Percentiles rank a stretch among this genome's conserved stretches.
Evolutionary conservation across 2,113 vertebrate species (phyloP).

Genomic region (Micronycteris hirsuta): DNA sequence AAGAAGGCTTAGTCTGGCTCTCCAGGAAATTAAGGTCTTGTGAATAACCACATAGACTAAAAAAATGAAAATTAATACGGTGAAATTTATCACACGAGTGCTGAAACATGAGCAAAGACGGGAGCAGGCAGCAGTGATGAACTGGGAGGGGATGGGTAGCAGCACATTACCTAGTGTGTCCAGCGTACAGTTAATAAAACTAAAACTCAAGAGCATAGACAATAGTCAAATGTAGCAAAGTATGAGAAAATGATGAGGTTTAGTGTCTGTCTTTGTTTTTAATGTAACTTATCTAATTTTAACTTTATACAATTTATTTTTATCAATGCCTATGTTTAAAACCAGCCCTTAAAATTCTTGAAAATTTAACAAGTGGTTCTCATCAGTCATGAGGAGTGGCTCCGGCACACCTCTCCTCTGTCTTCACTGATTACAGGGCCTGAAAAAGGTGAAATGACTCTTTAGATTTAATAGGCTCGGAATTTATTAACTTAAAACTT

Average conservation of each 20-base stretch:
- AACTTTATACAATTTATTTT: background rate
- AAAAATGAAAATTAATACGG: background rate
- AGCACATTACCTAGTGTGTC: fast-evolving
- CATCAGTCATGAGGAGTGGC: background rate
- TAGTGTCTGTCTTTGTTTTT: background rate
- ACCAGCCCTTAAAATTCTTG: background rate
- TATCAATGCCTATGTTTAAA: background rate
- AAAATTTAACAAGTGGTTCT: background rate
- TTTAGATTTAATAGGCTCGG: background rate
- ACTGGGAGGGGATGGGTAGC: too few relatives aligned
- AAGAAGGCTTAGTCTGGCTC: background rate
- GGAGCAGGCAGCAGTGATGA: background rate
- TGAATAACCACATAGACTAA: background rate
- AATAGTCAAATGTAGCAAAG: too few relatives aligned
- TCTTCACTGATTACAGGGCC: background rate
- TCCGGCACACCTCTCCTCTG: background rate
- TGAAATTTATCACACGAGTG: background rate
- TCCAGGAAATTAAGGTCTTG: background rate
- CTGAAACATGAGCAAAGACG: background rate
- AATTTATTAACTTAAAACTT: background rate
- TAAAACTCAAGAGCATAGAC: background rate
- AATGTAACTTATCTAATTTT: background rate
- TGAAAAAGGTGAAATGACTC: background rate
- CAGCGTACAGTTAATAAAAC: background rate
- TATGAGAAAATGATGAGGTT: background rate